phyloP scores from a whole-genome alignment of 2,888 invertebrate genomes.

The Spisula solida region DNA sequence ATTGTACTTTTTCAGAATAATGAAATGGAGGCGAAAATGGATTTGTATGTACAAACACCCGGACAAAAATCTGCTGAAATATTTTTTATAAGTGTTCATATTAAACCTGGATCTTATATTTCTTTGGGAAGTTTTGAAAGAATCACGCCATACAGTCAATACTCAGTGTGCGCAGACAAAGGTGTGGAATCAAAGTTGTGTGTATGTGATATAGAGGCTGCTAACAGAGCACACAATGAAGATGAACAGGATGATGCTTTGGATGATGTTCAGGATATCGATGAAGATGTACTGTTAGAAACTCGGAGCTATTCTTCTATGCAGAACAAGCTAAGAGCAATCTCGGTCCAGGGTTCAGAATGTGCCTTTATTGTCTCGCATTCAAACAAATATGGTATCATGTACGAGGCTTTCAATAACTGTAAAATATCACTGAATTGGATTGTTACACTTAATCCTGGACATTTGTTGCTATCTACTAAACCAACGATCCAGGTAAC shows the following conservation, averaged over 20 bases:
- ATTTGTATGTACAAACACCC: slow-evolving; percentile 65
- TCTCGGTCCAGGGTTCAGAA: slow-evolving; percentile 35
- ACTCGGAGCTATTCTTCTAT: not conserved
- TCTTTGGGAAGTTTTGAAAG: slow-evolving; percentile 74
- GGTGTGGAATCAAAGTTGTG: slow-evolving; percentile 76
- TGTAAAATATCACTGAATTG: slow-evolving; percentile 59
- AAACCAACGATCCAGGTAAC: not conserved
- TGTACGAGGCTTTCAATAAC: slow-evolving; percentile 65
- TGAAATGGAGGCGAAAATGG: slow-evolving; percentile 70
- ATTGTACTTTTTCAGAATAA: slow-evolving; percentile 59
- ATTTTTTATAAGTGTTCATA: slow-evolving; percentile 71
- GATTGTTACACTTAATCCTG: slow-evolving; percentile 28
- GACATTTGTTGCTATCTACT: slow-evolving; percentile 56
- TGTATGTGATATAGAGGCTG: slow-evolving; percentile 70
- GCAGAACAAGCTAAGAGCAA: slow-evolving; percentile 23
- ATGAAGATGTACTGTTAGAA: not conserved
- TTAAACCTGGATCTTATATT: not conserved
- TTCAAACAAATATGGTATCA: slow-evolving; percentile 67
- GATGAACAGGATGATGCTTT: not conserved
- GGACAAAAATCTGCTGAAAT: slow-evolving; percentile 61
- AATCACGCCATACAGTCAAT: slow-evolving; percentile 77
- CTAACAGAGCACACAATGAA: not conserved
- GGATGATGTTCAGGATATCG: slow-evolving; percentile 5
- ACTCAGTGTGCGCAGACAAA: slow-evolving; percentile 75
- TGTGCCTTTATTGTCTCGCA: slow-evolving; percentile 65